phyloP scores from a whole-genome alignment of 92 coral and sea anemone species.

The Actinostola sp. region DNA sequence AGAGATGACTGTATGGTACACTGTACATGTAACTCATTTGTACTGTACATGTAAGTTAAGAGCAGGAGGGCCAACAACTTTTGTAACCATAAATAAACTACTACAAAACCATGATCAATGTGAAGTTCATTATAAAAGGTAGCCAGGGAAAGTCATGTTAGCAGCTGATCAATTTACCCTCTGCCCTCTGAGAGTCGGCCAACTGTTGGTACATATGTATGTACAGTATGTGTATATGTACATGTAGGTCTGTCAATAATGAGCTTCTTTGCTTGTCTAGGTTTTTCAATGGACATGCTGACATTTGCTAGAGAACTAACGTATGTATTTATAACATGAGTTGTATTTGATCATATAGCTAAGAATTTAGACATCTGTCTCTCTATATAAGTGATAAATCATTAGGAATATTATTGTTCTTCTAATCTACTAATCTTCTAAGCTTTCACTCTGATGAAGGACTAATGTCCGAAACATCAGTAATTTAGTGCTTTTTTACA shows the following conservation, averaged over 20 bases:
- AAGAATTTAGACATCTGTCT: too few species aligned
- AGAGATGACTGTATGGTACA: not conserved
- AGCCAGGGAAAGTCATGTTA: too few species aligned
- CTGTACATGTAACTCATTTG: not conserved
- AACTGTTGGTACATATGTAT: not conserved
- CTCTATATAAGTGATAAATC: not conserved
- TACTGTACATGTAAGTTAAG: too few species aligned
- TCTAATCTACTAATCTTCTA: not conserved
- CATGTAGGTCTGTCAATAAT: too few species aligned
- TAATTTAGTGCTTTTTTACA: too few species aligned
- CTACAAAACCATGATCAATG: conserved; percentile 3
- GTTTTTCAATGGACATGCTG: conserved; percentile 95
- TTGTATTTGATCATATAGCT: too few species aligned
- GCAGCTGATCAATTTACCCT: too few species aligned
- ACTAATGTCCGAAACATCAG: too few species aligned
- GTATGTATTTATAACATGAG: conserved; percentile 45
- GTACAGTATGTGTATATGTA: not conserved
- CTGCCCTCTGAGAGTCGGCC: too few species aligned
- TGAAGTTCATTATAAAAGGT: too few species aligned
- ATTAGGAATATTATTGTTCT: not conserved
- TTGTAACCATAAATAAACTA: too few species aligned
- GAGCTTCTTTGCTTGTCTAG: conserved; percentile 46
- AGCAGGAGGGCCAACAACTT: too few species aligned
- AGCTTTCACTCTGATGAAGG: not conserved
- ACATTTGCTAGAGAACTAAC: conserved; percentile 88